These are phyloP conservation scores for Cyclophora punctaria DNA, from an alignment of 2,888 invertebrate genomes.

Conservation along the genomic window DNA sequence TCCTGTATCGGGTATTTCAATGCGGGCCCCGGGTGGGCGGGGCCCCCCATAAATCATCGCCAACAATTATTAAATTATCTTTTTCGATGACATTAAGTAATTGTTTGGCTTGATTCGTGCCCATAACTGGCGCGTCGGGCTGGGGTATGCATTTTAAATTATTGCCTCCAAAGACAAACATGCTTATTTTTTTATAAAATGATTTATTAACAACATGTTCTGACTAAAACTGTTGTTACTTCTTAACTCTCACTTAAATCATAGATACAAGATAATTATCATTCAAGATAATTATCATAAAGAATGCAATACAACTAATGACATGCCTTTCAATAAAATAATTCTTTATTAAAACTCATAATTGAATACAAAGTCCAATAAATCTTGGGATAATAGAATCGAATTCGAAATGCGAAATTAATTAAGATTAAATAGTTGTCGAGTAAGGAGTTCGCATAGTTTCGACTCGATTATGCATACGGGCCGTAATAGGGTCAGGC, in stretches of 20 bases:
- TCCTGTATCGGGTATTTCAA: constrained; percentile 68
- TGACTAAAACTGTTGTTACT: constrained; percentile 1
- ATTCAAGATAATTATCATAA: no score
- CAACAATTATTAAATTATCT: constrained; percentile 75
- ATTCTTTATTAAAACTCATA: not conserved
- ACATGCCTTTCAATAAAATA: no score
- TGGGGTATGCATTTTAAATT: constrained; percentile 56
- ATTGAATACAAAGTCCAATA: not conserved
- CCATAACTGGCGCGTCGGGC: constrained; percentile 49
- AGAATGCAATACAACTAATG: no score
- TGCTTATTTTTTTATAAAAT: constrained; percentile 36
- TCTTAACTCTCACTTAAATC: not conserved
- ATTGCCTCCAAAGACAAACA: constrained; percentile 44
- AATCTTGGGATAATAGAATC: no score
- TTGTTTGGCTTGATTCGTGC: constrained; percentile 56
- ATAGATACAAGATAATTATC: no score
- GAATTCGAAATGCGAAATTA: not conserved
- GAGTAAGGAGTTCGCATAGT: no score
- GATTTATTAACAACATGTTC: constrained; percentile 7
- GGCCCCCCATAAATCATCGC: constrained; percentile 65
- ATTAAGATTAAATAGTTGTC: not conserved
- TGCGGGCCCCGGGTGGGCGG: constrained; percentile 64
- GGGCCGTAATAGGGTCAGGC: constrained; percentile 40
- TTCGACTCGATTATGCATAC: no score
- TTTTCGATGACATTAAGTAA: constrained; percentile 74